A percentile compares a stretch with the other conserved stretches of the same genome.
Conservation (phyloP, 2,113 vertebrate genomes). For the Nannospalax galili region DNA sequence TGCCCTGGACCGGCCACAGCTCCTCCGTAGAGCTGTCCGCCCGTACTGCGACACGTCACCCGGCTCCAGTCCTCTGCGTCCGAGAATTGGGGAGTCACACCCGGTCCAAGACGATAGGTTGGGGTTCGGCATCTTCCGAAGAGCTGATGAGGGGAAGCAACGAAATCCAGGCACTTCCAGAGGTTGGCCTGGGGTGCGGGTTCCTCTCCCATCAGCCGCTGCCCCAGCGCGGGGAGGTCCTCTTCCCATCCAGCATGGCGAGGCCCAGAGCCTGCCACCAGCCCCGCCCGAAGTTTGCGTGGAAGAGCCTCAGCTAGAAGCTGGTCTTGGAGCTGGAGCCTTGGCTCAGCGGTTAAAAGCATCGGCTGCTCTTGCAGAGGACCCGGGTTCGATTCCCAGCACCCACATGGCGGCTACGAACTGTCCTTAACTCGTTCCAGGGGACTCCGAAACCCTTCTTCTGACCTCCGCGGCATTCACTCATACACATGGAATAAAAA, state of each 20-base stretch:
- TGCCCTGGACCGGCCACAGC: neutral
- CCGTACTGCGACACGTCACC: neutral
- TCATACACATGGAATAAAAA: too few relatives aligned
- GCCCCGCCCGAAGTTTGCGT: neutral
- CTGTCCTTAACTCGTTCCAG: too few relatives aligned
- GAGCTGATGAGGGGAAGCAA: neutral
- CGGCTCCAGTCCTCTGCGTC: neutral
- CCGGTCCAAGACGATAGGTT: neutral
- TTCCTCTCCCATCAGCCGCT: too few relatives aligned
- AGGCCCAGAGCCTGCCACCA: neutral
- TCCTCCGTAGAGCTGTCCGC: neutral
- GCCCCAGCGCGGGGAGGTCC: too few relatives aligned
- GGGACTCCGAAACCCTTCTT: too few relatives aligned
- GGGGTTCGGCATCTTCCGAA: neutral
- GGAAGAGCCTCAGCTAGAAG: neutral
- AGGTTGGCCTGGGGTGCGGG: too few relatives aligned
- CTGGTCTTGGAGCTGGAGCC: slow-evolving; percentile 53
- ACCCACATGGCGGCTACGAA: too few relatives aligned
- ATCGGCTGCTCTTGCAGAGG: too few relatives aligned
- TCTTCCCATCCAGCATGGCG: neutral
- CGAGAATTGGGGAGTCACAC: neutral
- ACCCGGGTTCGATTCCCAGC: too few relatives aligned
- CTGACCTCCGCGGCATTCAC: too few relatives aligned
- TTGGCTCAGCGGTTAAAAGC: too few relatives aligned
- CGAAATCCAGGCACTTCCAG: neutral